Evolutionary conservation across 2,797 vertebrate genomes (phyloP).

Genomic region (Poecilia gillii): DNA sequence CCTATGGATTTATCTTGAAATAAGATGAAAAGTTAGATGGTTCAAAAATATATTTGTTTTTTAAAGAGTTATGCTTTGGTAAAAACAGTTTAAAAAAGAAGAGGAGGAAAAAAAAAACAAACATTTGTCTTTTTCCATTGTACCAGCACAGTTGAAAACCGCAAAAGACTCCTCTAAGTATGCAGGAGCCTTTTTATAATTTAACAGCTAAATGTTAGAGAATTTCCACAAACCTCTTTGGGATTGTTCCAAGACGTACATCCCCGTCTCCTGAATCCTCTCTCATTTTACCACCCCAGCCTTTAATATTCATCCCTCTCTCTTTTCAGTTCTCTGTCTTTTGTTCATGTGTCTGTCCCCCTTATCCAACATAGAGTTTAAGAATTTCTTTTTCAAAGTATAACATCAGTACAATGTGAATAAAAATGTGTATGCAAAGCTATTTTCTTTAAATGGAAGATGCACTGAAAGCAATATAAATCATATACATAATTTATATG

Average conservation of each 20-base stretch:
- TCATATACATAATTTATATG: not conserved
- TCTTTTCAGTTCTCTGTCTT: not conserved
- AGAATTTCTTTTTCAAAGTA: not conserved
- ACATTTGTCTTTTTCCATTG: not conserved
- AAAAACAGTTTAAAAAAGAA: not conserved
- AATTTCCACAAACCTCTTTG: slow-evolving; percentile 3
- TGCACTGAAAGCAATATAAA: not conserved
- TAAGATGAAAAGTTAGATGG: not conserved
- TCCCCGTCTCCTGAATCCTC: not conserved
- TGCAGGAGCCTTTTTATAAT: not conserved
- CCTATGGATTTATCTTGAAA: not conserved
- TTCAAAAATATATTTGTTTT: not conserved
- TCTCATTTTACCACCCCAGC: not conserved
- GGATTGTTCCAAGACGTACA: not conserved
- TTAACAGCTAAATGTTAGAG: not conserved
- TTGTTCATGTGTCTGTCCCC: not conserved
- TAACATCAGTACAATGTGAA: not conserved
- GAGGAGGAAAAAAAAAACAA: too few relatives aligned
- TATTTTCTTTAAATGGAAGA: not conserved
- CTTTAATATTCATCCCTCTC: not conserved
- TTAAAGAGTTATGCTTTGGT: not conserved
- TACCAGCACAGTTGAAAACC: not conserved
- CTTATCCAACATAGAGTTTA: not conserved
- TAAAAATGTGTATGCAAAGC: not conserved
- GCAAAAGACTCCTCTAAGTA: not conserved